Base-by-base conservation (phyloP, 2,797 vertebrate genomes). In the Enteromius fasciolatus region DNA sequence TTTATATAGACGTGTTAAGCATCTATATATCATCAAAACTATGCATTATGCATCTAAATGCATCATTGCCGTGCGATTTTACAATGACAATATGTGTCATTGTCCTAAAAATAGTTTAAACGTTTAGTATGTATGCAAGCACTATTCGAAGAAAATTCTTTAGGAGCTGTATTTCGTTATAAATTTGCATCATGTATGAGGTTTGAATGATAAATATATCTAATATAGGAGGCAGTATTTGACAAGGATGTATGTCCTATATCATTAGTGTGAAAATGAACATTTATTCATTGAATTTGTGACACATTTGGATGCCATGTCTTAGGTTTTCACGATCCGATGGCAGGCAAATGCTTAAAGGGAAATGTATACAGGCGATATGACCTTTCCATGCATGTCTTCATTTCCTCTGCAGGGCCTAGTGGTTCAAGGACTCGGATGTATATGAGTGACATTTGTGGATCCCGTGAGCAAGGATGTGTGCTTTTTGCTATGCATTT, bases 351-450 rank as follows among this genome's bases (percentile, higher is more conserved):
- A 81, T 67, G 52, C 67, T 85, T 84, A 2, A 52, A 76, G 73
- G 23, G 64, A 46, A 59, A 85, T 88, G 80, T n/a, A 52, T 67
- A 28, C 52, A 69, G 87, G 88, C 91, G 89, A 80, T 89, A 89
- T 94, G 92, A 92, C 93, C 93, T 92, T 92, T 92, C 87, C 83
- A 28, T 76, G 83, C 81, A 88, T 92, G 86, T 91, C 90, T 61
- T 75, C 31, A n/a, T 81, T 59, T 82, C 86, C 89, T 93, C 87
- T 89, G 88, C 86, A 84, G 90, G 91, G 92, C 92, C 91, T 94
- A 89, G 87, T 89, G 90, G 91, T 93, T 94, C 93, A 94, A 94
- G 92, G 93, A 93, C 92, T 94, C 91, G 90, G 90, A 92, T 90
- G 90, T 81, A 88, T 88, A 84, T 89, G 88, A 90, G 87, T 90